These are phyloP conservation scores for Lerema accius DNA, from an alignment of 1,140 invertebrate species.

Conservation along the genomic window DNA sequence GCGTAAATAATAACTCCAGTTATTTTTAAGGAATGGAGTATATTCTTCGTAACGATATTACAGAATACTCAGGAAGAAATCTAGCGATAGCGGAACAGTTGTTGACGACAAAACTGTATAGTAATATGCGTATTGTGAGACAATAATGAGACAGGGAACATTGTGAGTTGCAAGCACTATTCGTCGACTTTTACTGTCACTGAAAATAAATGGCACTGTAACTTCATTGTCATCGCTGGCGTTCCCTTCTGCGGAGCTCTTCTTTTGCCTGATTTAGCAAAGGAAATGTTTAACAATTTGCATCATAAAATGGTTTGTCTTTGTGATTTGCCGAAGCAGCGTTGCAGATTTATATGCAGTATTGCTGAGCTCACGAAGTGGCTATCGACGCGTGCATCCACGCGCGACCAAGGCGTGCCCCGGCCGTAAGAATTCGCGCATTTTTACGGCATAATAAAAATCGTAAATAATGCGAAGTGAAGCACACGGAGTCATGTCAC, in stretches of 20 bases:
- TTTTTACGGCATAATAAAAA: slow-evolving; percentile 79
- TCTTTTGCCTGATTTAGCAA: slow-evolving; percentile 1
- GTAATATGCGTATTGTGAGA: slow-evolving; percentile 48
- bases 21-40: slow-evolving; percentile 41
- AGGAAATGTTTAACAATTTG: slow-evolving; percentile 10
- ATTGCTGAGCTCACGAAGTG: slow-evolving; percentile 59
- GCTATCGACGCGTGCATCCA: slow-evolving; percentile 76
- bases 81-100: neutral
- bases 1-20: slow-evolving; percentile 35
- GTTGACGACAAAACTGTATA: slow-evolving; percentile 30
- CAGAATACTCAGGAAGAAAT: neutral
- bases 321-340: slow-evolving; percentile 36
- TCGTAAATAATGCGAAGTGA: slow-evolving; percentile 71
- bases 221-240: slow-evolving; percentile 17
- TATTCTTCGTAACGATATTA: slow-evolving; percentile 24
- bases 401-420: slow-evolving; percentile 64
- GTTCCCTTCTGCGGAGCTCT: neutral
- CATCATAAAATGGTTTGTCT: slow-evolving; percentile 25
- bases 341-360: slow-evolving; percentile 54
- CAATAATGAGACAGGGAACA: slow-evolving; percentile 53
- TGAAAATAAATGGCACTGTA: slow-evolving; percentile 46
- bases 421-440: slow-evolving; percentile 67
- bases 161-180: neutral
- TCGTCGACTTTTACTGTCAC: slow-evolving; percentile 41
- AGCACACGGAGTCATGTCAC: slow-evolving; percentile 67